Evolutionary conservation across 2,113 vertebrate genomes (phyloP), one percentile per base, ranked within the genome.

Genomic region (Dermatemys mawii): DNA sequence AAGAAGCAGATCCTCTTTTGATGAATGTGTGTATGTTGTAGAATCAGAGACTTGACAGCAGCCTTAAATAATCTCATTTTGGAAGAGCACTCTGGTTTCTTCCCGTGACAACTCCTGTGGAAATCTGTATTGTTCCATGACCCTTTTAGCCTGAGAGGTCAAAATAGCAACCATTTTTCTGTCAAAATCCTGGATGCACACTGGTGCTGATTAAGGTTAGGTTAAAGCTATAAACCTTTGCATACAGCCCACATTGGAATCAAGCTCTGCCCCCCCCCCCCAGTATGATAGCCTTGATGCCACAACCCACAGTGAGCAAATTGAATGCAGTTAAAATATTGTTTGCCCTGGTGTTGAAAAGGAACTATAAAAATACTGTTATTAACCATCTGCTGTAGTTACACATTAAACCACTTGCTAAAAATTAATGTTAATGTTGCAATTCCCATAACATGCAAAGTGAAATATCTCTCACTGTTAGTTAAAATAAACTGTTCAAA

Each of bases 331-430:
- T 90, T 92, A 92, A 88, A 19, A 21, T 49, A 16, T 87, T 78
- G 38, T 92, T 93, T 86, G 44, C 46, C 21, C 81, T 88, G 32
- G 50, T 92, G 63, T 60, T 87, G 75, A 63, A 83, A 92, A 67
- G 49, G 54, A 63, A 78, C 53, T 83, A 82, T 86, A 83, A 76
- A 57, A 63, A 81, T 81, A 63, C 49, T 82, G 46, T 48, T 90
- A 89, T 86, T 87, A 90, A 57, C 50, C 32, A 80, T 90, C 60
- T 83, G 90, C 90, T 81, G 13, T 32, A 14, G 32, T 90, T 94
- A n/a, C n/a, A n/a, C n/a, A n/a, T n/a, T n/a, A n/a, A n/a, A n/a
- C n/a, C n/a, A n/a, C n/a, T n/a, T n/a, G n/a, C n/a, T n/a, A n/a
- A n/a, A n/a, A n/a, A n/a, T n/a, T n/a, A 81, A 75, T 57, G 51